Conservation (phyloP, 2,888 invertebrate species). For the Lasioglossum pauxillum region DNA sequence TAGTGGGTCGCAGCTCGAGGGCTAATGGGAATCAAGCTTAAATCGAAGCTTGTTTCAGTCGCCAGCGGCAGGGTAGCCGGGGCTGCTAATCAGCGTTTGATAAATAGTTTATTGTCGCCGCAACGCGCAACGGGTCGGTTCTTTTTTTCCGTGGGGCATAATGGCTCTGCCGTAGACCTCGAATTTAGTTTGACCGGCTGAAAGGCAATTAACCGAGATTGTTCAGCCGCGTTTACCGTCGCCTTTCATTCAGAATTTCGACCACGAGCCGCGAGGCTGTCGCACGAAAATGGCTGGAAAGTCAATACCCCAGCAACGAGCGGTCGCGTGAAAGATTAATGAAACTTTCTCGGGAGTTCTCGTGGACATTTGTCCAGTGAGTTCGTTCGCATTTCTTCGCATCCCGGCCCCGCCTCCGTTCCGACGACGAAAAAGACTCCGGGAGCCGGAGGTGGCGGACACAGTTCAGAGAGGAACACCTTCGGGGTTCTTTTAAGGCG, state of each 20-base stretch:
- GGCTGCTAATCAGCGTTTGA: constrained; percentile 45
- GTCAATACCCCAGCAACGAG: constrained; percentile 51
- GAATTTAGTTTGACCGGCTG: constrained; percentile 48
- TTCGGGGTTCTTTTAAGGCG: constrained; percentile 53
- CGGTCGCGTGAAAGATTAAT: constrained; percentile 60
- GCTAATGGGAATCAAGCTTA: constrained; percentile 11
- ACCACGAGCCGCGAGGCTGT: constrained; percentile 40
- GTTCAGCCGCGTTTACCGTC: constrained; percentile 52
- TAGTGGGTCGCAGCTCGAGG: not conserved
- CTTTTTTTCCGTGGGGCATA: constrained; percentile 22
- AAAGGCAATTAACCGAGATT: constrained; percentile 62
- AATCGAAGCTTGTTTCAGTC: not conserved
- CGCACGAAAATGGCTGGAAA: constrained; percentile 52
- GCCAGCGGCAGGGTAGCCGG: not conserved
- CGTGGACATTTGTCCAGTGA: constrained; percentile 56
- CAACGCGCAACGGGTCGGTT: not conserved
- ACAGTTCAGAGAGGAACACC: constrained; percentile 19
- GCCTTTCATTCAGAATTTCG: constrained; percentile 51
- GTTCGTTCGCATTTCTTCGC: constrained; percentile 46
- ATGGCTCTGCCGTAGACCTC: not conserved
- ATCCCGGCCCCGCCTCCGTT: constrained; percentile 2
- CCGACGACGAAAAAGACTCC: constrained; percentile 21
- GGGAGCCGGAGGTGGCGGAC: not conserved
- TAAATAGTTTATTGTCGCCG: constrained; percentile 44
- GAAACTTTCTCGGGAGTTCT: constrained; percentile 54